Percentiles rank a stretch among this genome's conserved stretches.
These are phyloP conservation scores for Calycopis cecrops DNA, from an alignment of 1,140 invertebrate genomes.

Conservation along the genomic window DNA sequence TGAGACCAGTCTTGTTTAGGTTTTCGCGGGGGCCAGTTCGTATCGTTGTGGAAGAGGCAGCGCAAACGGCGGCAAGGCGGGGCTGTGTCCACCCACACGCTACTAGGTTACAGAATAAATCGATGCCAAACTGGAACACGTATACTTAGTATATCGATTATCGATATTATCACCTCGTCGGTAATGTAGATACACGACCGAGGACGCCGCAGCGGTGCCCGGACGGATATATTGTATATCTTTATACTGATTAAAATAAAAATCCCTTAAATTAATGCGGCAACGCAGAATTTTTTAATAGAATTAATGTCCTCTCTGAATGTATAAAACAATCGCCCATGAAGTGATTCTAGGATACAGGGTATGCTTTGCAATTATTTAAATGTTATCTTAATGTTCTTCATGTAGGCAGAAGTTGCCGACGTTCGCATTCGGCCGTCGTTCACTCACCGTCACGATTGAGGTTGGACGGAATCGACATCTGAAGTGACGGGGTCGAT, in stretches of 20 bases:
- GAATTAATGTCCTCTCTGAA: slow-evolving; percentile 65
- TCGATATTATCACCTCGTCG: slow-evolving; percentile 66
- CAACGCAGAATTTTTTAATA: slow-evolving; percentile 63
- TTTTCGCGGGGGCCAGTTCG: slow-evolving; percentile 1
- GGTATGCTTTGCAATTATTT: slow-evolving; percentile 84
- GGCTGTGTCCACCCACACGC: slow-evolving; percentile 36
- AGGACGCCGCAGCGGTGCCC: slow-evolving; percentile 32
- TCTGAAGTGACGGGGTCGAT: neutral
- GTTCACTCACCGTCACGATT: slow-evolving; percentile 29
- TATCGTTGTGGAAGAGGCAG: neutral
- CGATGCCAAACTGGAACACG: slow-evolving; percentile 69
- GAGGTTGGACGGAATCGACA: slow-evolving; percentile 15
- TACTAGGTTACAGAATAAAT: slow-evolving; percentile 62
- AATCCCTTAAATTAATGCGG: slow-evolving; percentile 59
- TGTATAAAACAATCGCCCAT: slow-evolving; percentile 75
- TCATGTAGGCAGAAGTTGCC: slow-evolving; percentile 71
- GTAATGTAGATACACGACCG: slow-evolving; percentile 53
- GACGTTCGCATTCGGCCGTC: slow-evolving; percentile 45
- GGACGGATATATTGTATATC: slow-evolving; percentile 57
- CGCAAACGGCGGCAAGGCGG: slow-evolving; percentile 28
- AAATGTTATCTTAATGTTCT: slow-evolving; percentile 79
- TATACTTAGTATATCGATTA: slow-evolving; percentile 68
- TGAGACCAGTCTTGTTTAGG: neutral
- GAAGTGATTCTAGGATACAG: slow-evolving; percentile 83
- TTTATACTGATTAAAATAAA: slow-evolving; percentile 70